Evolutionary conservation across 1,140 invertebrate species (phyloP), one percentile per base, ranked within the genome.

Genomic region (Panagrolaimus sp.): DNA sequence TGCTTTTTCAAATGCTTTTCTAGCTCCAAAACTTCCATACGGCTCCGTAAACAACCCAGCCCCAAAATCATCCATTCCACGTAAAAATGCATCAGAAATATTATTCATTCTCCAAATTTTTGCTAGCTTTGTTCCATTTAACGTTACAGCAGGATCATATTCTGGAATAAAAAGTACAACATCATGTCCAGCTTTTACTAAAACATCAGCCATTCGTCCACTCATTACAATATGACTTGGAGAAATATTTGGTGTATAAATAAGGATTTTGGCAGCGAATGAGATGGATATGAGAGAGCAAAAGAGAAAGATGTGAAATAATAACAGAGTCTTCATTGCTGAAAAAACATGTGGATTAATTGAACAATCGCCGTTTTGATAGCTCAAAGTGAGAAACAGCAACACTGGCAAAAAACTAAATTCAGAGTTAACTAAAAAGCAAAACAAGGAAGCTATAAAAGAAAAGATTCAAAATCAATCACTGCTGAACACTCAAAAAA

Each of bases 151-250:
- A 4, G 51, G 51, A 57, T 57, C 51, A 57, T 57, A 57, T 57
- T 57, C 51, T 11, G 51, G 51, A 27, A 57, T 57, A 20, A 57
- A 57, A 1, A 57, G 16, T 27, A 57, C 51, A 23, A 57, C 51
- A 57, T 57, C 51, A 57, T 57, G 51, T 57, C 51, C 51, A 3
- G 51, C 51, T 2, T 57, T 16, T 1, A 57, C 16, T 1, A 57
- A 27, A 1, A 57, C 27, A 57, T 57, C 51, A 25, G 51, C 51
- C 51, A 57, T 57, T 57, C 51, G 51, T 2, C 51, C 51, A 27
- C 51, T 57, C 51, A 57, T 57, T n/a, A 57, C 51, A 57, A 57
- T 57, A 57, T 57, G 51, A 16, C 51, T 57, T 16, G 51, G 51
- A 1, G 20, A 25, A 27, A 57, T 57, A 20, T 20, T 25, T 11